Evolutionary conservation across 35 echinoderm and acorn worm genomes (phyloP).

Genomic region (Heliocidaris tuberculata): DNA sequence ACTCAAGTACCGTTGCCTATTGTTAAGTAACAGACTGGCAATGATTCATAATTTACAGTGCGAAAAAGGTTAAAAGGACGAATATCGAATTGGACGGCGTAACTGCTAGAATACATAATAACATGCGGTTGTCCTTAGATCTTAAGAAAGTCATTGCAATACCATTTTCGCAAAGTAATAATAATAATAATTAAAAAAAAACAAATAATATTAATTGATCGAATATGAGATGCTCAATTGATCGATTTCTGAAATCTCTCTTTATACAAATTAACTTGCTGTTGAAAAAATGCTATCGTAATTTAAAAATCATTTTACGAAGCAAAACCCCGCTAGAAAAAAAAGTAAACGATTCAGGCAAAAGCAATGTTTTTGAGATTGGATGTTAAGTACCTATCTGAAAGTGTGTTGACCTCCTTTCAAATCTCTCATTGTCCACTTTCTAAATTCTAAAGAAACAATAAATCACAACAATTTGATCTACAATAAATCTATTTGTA

Average conservation of each 20-base stretch:
- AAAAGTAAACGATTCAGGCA: not conserved
- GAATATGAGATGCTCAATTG: not conserved
- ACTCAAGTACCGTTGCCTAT: not conserved
- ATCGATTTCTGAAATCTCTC: too few species aligned
- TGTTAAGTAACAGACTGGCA: not conserved
- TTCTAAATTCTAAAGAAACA: not conserved
- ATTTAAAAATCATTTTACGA: not conserved
- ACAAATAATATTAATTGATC: not conserved
- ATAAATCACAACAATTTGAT: too few species aligned
- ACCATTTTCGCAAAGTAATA: not conserved
- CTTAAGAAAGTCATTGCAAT: not conserved
- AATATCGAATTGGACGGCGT: not conserved
- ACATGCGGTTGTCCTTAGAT: not conserved
- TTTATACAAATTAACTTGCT: not conserved
- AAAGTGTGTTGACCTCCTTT: not conserved
- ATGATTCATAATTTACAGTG: not conserved
- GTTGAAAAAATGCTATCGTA: not conserved
- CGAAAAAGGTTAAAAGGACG: not conserved
- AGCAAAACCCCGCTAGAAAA: not conserved
- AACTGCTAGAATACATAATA: not conserved
- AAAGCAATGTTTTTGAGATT: not conserved
- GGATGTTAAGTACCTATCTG: not conserved
- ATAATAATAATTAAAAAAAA: too few species aligned
- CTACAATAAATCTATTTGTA: too few species aligned
- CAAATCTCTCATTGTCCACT: not conserved